Conservation (phyloP, 1,140 invertebrate species). For the Drosophila prosaltans region DNA sequence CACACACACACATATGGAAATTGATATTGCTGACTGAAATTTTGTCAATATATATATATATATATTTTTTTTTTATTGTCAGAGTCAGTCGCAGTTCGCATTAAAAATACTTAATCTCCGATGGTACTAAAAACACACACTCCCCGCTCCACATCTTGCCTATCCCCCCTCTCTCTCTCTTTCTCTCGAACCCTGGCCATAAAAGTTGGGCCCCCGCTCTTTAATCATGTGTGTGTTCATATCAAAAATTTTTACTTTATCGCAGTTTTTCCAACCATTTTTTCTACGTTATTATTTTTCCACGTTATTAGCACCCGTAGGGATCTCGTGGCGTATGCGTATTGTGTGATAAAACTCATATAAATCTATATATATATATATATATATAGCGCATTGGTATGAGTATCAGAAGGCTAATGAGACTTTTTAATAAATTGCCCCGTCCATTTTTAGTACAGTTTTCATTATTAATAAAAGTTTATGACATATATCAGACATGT, state of each 20-base stretch:
- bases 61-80: conserved; percentile 30
- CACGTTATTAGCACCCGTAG: conserved; percentile 81
- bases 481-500: conserved; percentile 69
- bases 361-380: not conserved
- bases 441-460: conserved; percentile 77
- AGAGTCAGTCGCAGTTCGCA: conserved; percentile 76
- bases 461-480: conserved; percentile 82
- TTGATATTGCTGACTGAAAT: conserved; percentile 75
- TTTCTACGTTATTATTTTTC: conserved; percentile 59
- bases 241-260: conserved; percentile 81
- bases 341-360: conserved; percentile 69
- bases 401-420: conserved; percentile 63
- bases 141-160: not conserved
- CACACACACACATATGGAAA: conserved; percentile 57
- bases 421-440: conserved; percentile 80
- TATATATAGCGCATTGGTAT: conserved; percentile 14
- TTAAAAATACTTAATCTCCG: conserved; percentile 80
- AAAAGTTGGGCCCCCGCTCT: conserved; percentile 30
- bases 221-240: conserved; percentile 68
- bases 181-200: not conserved
- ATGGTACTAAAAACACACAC: conserved; percentile 63
- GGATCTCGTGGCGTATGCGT: conserved; percentile 72
- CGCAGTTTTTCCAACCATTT: conserved; percentile 47
- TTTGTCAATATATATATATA: conserved; percentile 63
- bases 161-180: not conserved